Evolutionary conservation across 2,888 invertebrate species (phyloP).

Genomic region (Heliconius cydno): DNA sequence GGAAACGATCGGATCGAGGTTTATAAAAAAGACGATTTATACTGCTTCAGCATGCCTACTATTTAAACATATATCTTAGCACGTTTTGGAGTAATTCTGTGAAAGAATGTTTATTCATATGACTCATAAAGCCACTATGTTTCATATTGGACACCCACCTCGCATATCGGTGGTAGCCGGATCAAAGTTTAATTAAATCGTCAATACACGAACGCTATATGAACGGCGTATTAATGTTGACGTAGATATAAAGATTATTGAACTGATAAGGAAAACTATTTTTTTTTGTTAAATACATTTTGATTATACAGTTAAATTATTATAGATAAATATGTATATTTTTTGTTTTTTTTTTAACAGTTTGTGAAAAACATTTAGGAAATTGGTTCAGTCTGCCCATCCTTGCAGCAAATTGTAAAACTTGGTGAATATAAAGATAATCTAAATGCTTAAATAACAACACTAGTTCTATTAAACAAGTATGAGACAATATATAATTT

Average conservation of each 20-base stretch:
- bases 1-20: no score
- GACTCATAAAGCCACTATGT: constrained; percentile 54
- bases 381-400: no score
- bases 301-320: no score
- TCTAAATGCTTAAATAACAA: background rate
- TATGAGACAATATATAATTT: background rate
- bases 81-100: constrained; percentile 40
- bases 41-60: no score
- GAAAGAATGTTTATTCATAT: background rate
- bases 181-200: constrained; percentile 81
- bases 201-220: constrained; percentile 80
- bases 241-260: constrained; percentile 56
- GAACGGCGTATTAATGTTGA: constrained; percentile 69
- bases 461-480: background rate
- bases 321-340: no score
- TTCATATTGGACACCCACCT: constrained; percentile 80
- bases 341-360: no score
- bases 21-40: no score
- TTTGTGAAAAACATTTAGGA: no score
- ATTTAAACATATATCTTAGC: constrained; percentile 49
- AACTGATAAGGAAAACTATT: constrained; percentile 42
- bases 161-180: constrained; percentile 74
- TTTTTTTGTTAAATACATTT: no score
- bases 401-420: no score
- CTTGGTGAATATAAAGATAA: background rate